These are phyloP conservation scores for Mus spretus DNA, from an alignment of 2,797 vertebrate species.

Conservation along the genomic window DNA sequence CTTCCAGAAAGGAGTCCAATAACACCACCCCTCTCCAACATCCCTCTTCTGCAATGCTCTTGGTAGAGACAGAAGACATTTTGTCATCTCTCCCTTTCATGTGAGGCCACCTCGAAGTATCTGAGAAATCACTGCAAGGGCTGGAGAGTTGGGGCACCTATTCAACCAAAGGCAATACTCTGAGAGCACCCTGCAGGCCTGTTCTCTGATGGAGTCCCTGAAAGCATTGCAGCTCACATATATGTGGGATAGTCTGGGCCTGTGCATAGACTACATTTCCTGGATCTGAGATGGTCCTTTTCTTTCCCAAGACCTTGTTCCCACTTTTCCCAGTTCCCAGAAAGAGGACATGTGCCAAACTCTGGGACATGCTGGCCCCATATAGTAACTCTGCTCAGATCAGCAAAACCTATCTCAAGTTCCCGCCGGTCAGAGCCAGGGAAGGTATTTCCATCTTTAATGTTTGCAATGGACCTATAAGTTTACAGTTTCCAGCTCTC, in stretches of 20 bases:
- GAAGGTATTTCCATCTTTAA: not conserved
- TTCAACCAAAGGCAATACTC: not conserved
- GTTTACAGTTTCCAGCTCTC: not conserved
- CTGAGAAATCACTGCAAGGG: not conserved
- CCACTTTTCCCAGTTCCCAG: constrained; percentile 39
- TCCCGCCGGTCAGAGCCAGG: not conserved
- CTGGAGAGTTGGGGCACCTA: not conserved
- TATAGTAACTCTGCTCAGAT: not conserved
- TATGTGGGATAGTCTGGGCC: not conserved
- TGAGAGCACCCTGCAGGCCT: fast-evolving
- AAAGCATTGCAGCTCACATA: not conserved
- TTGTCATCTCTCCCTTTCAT: not conserved
- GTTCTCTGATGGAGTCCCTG: not conserved
- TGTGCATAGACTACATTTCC: not conserved
- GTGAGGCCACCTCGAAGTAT: fast-evolving
- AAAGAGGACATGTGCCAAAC: not conserved
- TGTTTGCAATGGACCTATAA: too few species aligned
- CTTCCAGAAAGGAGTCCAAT: not conserved
- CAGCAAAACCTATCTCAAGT: not conserved
- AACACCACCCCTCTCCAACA: not conserved
- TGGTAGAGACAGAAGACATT: not conserved
- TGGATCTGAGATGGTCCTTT: not conserved
- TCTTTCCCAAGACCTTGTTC: constrained; percentile 39
- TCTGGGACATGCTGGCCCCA: not conserved
- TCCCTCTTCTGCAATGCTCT: too few species aligned